phyloP scores from a whole-genome alignment of 2,888 invertebrate genomes.

The Apantesis nais region DNA sequence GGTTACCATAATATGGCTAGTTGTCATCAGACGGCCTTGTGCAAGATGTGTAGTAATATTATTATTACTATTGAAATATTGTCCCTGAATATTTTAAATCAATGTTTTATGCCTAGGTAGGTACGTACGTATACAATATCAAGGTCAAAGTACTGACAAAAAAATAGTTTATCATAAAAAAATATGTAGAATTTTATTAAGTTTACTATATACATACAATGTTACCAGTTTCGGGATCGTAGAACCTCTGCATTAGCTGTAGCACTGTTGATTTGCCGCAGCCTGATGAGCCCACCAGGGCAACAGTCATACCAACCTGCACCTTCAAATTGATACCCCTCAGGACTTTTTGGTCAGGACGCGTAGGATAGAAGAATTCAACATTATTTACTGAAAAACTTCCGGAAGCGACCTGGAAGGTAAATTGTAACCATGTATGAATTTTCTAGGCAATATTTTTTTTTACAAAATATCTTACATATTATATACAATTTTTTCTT shows the following conservation, averaged over 20 bases:
- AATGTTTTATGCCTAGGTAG: too few species aligned
- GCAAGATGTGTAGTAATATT: too few species aligned
- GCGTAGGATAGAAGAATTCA: conserved; percentile 92
- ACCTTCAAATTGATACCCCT: conserved; percentile 88
- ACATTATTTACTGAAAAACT: conserved; percentile 88
- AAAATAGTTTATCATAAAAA: neutral
- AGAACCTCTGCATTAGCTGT: conserved; percentile 91
- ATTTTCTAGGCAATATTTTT: neutral
- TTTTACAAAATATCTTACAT: too few species aligned
- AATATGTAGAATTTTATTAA: neutral
- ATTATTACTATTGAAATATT: too few species aligned
- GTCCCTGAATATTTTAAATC: too few species aligned
- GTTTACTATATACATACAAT: conserved; percentile 53
- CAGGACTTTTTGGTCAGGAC: conserved; percentile 89
- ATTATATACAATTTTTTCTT: conserved; percentile 15
- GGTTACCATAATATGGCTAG: too few species aligned
- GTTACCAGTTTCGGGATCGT: conserved; percentile 89
- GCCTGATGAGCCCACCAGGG: conserved; percentile 90
- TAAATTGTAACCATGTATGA: neutral
- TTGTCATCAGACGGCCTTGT: too few species aligned
- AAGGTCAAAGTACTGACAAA: neutral
- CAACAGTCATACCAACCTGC: conserved; percentile 90
- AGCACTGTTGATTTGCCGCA: conserved; percentile 93
- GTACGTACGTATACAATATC: too few species aligned
- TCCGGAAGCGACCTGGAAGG: conserved; percentile 85